Evolutionary conservation across 2,888 invertebrate genomes (phyloP), one percentile per base, ranked within the genome.

Genomic region (Clivina fossor): DNA sequence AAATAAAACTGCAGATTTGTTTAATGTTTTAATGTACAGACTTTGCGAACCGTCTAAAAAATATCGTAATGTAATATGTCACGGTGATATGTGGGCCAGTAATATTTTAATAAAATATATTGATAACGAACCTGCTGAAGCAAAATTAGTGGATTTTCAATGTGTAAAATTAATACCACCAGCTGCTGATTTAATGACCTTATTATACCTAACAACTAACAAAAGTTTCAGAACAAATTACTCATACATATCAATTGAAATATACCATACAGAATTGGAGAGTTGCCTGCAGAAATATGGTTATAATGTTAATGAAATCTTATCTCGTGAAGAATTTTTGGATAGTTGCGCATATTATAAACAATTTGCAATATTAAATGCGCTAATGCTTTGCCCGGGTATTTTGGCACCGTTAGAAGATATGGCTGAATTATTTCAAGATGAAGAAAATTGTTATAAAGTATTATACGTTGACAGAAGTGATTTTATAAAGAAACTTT

Each of bases 61-160:
- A 44, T 75, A 67, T 57, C 62, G 65, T 3, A 78, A 78, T 60
- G 70, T 72, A 0, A 62, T 77, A 1, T 65, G 65, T 8, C 78
- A 78, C 57, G 76, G 72, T 2, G 78, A 78, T 64, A 63, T 76
- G 13, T 78, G 77, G 78, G 68, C 73, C 0, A 76, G 76, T 50
- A 78, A 78, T 60, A 56, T 76, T 0, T 68, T 78, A 67, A 74
- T 75, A 13, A 65, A 66, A 54, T 58, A 57, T 30, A 59, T 59
- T 67, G 64, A 58, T 60, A 63, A 58, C 26, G 22, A 15, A 3
- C 50, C 61, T 4, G 28, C 50, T 3, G 54, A 62, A 47, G 71
- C 69, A 8, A 64, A 61, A 50, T 57, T 66, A 20, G 59, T 68
- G 3, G 68, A 68, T 58, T 68, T 65, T 44, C 68, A 69, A 61